These are phyloP conservation scores for Drosophila prolongata DNA, from an alignment of 2,888 invertebrate genomes.

Conservation along the genomic window DNA sequence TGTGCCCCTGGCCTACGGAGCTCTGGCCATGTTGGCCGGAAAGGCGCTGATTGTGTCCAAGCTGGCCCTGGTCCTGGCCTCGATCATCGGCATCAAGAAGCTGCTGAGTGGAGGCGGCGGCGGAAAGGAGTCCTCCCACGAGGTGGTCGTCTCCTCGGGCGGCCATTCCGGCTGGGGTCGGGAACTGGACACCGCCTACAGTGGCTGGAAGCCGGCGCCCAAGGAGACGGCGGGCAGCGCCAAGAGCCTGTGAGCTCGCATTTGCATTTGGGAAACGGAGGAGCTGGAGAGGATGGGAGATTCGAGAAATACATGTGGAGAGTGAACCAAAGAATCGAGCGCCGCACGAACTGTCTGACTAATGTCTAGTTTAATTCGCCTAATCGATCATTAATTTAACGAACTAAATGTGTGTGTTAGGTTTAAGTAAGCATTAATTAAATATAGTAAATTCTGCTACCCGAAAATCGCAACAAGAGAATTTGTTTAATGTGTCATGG, in stretches of 20 bases:
- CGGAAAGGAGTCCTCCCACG: constrained; percentile 88
- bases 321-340: constrained; percentile 71
- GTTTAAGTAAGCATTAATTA: constrained; percentile 75
- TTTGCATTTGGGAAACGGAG: constrained; percentile 54
- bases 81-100: constrained; percentile 94
- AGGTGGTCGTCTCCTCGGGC: constrained; percentile 89
- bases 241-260: constrained; percentile 71
- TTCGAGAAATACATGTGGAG: constrained; percentile 11
- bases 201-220: constrained; percentile 85
- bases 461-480: neutral
- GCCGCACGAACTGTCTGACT: constrained; percentile 71
- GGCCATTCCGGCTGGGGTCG: constrained; percentile 91
- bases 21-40: constrained; percentile 92
- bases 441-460: constrained; percentile 68
- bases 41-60: constrained; percentile 94
- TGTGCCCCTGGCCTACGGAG: constrained; percentile 92
- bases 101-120: constrained; percentile 88
- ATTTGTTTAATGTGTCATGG: neutral
- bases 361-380: constrained; percentile 66
- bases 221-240: constrained; percentile 68
- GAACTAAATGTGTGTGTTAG: constrained; percentile 79
- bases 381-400: constrained; percentile 50
- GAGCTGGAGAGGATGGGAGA: neutral
- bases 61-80: constrained; percentile 91
- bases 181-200: constrained; percentile 87